Conservation (phyloP, 2,888 invertebrate genomes). For the Caenorhabditis virilis region DNA sequence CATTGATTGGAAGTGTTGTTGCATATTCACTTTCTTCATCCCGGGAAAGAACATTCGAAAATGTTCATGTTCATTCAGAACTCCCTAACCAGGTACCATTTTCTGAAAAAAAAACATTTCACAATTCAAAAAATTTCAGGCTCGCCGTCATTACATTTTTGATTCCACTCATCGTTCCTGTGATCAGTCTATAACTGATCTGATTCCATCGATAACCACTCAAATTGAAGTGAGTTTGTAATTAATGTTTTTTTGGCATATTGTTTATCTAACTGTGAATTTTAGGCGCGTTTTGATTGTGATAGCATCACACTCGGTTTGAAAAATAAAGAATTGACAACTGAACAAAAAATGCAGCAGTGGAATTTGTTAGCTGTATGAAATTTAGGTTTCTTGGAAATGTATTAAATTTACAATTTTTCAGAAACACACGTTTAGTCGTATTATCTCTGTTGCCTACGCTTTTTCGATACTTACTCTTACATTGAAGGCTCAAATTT, state of each 20-base stretch:
- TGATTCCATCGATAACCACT: slow-evolving; percentile 40
- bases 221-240: slow-evolving; percentile 32
- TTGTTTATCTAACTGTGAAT: too few species aligned
- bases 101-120: background rate
- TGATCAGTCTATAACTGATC: slow-evolving; percentile 53
- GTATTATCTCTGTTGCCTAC: slow-evolving; percentile 45
- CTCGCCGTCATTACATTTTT: slow-evolving; percentile 56
- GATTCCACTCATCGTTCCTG: slow-evolving; percentile 57
- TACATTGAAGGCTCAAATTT: slow-evolving; percentile 57
- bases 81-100: slow-evolving; percentile 21
- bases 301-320: too few species aligned
- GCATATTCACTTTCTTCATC: slow-evolving; percentile 13
- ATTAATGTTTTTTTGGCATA: background rate
- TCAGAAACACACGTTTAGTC: slow-evolving; percentile 34
- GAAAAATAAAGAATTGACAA: slow-evolving; percentile 21
- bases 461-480: slow-evolving; percentile 53
- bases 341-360: slow-evolving; percentile 39
- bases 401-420: background rate
- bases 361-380: slow-evolving; percentile 53
- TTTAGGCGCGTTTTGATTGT: slow-evolving; percentile 46
- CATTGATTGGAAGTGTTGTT: slow-evolving; percentile 38
- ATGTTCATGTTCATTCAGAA: slow-evolving; percentile 4
- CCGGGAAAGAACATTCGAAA: slow-evolving; percentile 3
- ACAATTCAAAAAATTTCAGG: slow-evolving; percentile 31
- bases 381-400: slow-evolving; percentile 1